phyloP scores from a whole-genome alignment of 2,797 vertebrate genomes.

The Phalanger gymnotis region DNA sequence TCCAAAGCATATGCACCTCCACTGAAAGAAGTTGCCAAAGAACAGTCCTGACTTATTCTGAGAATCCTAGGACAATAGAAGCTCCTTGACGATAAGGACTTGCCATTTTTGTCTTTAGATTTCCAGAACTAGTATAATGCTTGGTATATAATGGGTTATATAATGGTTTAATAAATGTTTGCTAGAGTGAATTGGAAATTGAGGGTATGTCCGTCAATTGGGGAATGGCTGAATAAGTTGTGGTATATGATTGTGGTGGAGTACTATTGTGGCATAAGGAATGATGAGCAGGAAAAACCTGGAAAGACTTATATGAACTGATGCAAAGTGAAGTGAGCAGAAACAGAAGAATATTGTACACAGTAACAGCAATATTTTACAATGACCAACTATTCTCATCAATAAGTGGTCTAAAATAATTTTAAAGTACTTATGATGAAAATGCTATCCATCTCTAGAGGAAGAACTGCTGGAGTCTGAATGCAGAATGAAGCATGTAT shows the following conservation, averaged over 20 bases:
- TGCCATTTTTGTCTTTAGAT: not conserved
- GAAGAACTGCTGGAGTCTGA: not conserved
- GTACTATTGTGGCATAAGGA: not conserved
- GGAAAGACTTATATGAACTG: not conserved
- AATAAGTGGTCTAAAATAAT: not conserved
- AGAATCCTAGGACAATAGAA: not conserved
- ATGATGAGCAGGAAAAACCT: not conserved
- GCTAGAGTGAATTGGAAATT: not conserved
- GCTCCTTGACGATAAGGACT: not conserved
- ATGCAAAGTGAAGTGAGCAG: not conserved
- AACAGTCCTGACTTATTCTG: not conserved
- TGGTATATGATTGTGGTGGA: not conserved
- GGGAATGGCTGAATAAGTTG: not conserved
- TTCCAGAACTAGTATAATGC: not conserved
- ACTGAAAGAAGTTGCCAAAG: not conserved
- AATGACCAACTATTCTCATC: not conserved
- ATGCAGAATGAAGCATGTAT: not conserved
- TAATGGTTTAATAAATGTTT: not conserved
- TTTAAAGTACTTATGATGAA: not conserved
- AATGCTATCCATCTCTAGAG: not conserved
- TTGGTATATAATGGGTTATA: not conserved
- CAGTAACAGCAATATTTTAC: not conserved
- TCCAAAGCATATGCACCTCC: not conserved
- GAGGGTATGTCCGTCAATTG: not conserved
- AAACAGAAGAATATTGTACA: not conserved